Base-by-base conservation (phyloP, 2,797 vertebrate species). In the Dryobates pubescens region DNA sequence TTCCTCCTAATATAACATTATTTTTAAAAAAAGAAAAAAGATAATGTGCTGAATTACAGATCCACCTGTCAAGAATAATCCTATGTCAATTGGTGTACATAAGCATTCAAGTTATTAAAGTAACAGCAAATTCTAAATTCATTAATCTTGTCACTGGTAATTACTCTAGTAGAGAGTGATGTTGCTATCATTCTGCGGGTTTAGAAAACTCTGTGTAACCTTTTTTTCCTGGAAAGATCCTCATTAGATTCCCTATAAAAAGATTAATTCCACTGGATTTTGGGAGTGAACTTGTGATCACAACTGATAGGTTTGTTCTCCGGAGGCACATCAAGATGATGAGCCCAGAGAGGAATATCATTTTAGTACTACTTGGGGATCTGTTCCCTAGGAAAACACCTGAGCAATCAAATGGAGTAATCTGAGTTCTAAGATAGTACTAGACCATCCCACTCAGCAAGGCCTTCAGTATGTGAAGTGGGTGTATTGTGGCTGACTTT, bases 61-160 rank as follows among this genome's bases (percentile, higher is more conserved):
- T 79, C 73, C 82, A 82, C 82, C 67, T 89, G 61, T 81, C 88
- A 92, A 87, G 51, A 88, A 73, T 18, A 83, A 83, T 80, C 32
- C 23, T 58, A 10, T 45, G 10, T 71, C 16, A 2, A 82, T 49
- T 88, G 71, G 61, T 27, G 22, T 9, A 22, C 58, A 45, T 68
- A 80, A 69, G 47, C 18, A 68, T 78, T 86, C 26, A 69, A 19
- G 56, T 47, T 90, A 78, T 74, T 34, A 90, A 85, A 93, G 65
- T 51, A 86, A 54, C n/a, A 78, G 45, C 36, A 27, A 74, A 87
- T 71, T 93, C 56, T 56, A 76, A 69, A 54, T 23, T 88, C 53
- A 29, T 91, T 85, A 91, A 83, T 65, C n/a, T 45, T 11, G 7
- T 57, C 56, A 70, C 27, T 70, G 27, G 23, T 59, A 84, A 70